Conservation (phyloP, 2,113 vertebrate genomes). For the Chaetodon trifascialis region DNA sequence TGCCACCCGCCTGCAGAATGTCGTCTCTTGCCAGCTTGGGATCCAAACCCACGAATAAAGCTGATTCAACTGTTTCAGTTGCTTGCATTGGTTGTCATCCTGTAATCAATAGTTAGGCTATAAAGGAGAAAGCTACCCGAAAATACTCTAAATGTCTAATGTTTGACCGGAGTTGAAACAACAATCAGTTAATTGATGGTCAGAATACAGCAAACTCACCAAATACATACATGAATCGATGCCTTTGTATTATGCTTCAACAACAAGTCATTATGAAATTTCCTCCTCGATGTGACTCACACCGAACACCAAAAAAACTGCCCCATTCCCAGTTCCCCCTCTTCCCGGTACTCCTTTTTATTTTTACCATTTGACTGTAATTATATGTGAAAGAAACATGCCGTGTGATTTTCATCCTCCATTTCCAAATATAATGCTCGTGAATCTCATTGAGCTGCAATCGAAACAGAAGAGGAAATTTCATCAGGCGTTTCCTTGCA, state of each 20-base stretch:
- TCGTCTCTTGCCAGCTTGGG: not conserved
- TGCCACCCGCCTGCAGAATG: not conserved
- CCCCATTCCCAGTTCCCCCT: not conserved
- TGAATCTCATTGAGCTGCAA: not conserved
- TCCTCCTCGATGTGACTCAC: not conserved
- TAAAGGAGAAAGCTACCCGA: not conserved
- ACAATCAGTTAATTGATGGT: not conserved
- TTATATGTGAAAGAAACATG: not conserved
- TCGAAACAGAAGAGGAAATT: slow-evolving; percentile 8
- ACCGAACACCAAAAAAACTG: not conserved
- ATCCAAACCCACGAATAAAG: not conserved
- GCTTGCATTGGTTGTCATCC: not conserved
- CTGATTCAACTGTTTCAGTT: slow-evolving; percentile 17
- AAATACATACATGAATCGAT: too few species aligned
- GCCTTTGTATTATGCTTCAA: not conserved
- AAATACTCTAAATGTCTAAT: not conserved
- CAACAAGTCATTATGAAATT: not conserved
- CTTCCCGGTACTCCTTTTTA: not conserved
- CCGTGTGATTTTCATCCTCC: not conserved
- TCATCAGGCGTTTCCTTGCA: not conserved
- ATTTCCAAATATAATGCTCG: not conserved
- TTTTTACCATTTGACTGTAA: slow-evolving; percentile 11
- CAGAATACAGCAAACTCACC: not conserved
- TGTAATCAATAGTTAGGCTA: not conserved
- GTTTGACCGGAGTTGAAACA: not conserved